phyloP scores from a whole-genome alignment of 2,113 vertebrate genomes.

The Melanostigma gelatinosum region DNA sequence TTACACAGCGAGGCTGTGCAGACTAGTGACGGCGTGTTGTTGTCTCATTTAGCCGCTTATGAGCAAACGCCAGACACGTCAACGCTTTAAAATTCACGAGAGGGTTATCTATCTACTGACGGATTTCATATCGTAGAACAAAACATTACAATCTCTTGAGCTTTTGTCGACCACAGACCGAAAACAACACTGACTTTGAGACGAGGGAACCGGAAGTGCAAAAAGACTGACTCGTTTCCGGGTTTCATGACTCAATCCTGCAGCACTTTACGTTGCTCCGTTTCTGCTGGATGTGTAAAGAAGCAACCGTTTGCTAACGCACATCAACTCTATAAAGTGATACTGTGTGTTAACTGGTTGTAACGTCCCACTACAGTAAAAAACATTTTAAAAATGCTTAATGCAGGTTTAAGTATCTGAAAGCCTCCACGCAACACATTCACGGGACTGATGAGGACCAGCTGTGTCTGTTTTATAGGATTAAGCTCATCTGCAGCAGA shows the following conservation, averaged over 20 bases:
- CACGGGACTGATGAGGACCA: not conserved
- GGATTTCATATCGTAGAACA: not conserved
- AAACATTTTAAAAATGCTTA: not conserved
- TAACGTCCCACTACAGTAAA: too few species aligned
- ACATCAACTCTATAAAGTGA: not conserved
- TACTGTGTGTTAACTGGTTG: not conserved
- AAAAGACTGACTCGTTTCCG: not conserved
- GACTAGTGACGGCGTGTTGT: too few species aligned
- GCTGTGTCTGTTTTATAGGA: not conserved
- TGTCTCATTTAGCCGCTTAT: too few species aligned
- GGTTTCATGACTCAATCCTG: not conserved
- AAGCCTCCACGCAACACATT: not conserved
- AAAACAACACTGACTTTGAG: not conserved
- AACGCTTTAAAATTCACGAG: too few species aligned
- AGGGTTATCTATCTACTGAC: too few species aligned
- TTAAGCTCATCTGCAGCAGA: conserved; percentile 3
- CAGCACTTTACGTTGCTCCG: not conserved
- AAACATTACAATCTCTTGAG: not conserved
- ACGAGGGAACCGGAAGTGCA: not conserved
- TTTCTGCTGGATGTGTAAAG: not conserved
- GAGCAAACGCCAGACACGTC: too few species aligned
- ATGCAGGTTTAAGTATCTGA: not conserved
- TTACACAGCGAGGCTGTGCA: too few species aligned
- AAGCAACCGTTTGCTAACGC: not conserved
- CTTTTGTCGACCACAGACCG: not conserved